phyloP scores from a whole-genome alignment of 2,797 vertebrate genomes.

The Sebastiscus tertius region DNA sequence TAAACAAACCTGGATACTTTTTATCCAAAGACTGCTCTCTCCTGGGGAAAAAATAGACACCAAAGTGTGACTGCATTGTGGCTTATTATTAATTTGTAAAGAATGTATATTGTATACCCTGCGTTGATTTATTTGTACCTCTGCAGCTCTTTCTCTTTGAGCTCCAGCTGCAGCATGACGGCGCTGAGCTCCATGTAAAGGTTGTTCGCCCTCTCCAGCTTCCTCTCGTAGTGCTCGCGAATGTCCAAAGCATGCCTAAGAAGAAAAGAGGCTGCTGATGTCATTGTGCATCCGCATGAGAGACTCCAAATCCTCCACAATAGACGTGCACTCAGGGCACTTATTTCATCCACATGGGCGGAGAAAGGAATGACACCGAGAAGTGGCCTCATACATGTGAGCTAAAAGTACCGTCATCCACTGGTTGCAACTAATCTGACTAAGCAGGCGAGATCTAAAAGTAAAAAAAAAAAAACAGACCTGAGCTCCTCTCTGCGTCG shows the following conservation, averaged over 20 bases:
- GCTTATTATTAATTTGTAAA: background rate
- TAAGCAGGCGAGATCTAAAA: background rate
- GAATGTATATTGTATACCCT: no score
- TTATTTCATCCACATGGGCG: slow-evolving; percentile 25
- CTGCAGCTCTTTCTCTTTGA: slow-evolving; percentile 94
- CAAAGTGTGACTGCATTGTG: slow-evolving; percentile 1
- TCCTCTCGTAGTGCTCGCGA: slow-evolving; percentile 95
- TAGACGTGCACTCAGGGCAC: slow-evolving; percentile 41
- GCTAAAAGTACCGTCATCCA: background rate
- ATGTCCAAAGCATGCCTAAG: slow-evolving; percentile 94
- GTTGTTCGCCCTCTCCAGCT: slow-evolving; percentile 95
- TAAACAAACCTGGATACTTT: slow-evolving; percentile 92
- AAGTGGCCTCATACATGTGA: slow-evolving; percentile 16
- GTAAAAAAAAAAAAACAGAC: slow-evolving; percentile 66
- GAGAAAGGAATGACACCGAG: slow-evolving; percentile 32
- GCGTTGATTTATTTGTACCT: slow-evolving; percentile 73
- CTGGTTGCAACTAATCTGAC: background rate
- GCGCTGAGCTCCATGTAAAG: slow-evolving; percentile 97
- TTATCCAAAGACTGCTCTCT: slow-evolving; percentile 95
- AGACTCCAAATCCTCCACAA: slow-evolving; percentile 49
- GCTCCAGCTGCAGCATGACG: slow-evolving; percentile 95
- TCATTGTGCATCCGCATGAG: slow-evolving; percentile 64
- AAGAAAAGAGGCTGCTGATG: slow-evolving; percentile 58
- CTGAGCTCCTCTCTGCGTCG: slow-evolving; percentile 94
- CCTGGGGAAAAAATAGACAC: slow-evolving; percentile 70